Percentiles rank a stretch among this genome's conserved stretches.
These are phyloP conservation scores for Hydropotes inermis DNA, from an alignment of 2,113 vertebrate species.

Conservation along the genomic window DNA sequence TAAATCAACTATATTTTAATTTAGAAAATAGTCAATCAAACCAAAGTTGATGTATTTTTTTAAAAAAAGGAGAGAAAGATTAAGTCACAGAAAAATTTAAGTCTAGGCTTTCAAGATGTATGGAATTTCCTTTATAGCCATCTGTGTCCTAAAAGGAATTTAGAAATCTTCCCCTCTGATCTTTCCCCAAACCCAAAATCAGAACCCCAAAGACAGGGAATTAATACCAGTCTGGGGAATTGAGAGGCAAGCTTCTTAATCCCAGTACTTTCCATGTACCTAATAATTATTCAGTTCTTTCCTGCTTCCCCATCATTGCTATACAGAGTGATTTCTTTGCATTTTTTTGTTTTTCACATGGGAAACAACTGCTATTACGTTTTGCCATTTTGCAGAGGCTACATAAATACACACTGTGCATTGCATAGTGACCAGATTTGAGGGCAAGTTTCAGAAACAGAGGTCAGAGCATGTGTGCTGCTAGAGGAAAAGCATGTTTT, in stretches of 20 bases:
- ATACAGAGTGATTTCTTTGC: not conserved
- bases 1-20: not conserved
- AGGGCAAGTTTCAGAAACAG: not conserved
- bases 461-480: not conserved
- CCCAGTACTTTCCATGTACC: not conserved
- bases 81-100: not conserved
- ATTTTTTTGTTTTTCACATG: not conserved
- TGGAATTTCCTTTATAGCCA: accelerated
- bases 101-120: not conserved
- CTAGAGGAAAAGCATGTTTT: not conserved
- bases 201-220: not conserved
- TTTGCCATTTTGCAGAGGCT: not conserved
- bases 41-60: not conserved
- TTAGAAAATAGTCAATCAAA: not conserved
- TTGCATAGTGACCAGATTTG: not conserved
- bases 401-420: not conserved
- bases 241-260: not conserved
- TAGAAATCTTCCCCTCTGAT: not conserved
- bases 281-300: accelerated
- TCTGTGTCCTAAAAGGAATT: not conserved
- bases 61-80: not conserved
- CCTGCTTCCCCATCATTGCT: too few relatives aligned
- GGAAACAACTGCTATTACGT: not conserved
- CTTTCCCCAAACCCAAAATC: not conserved
- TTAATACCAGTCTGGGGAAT: accelerated